Conservation (phyloP, 2,113 vertebrate species). For the Halichoeres trimaculatus region DNA sequence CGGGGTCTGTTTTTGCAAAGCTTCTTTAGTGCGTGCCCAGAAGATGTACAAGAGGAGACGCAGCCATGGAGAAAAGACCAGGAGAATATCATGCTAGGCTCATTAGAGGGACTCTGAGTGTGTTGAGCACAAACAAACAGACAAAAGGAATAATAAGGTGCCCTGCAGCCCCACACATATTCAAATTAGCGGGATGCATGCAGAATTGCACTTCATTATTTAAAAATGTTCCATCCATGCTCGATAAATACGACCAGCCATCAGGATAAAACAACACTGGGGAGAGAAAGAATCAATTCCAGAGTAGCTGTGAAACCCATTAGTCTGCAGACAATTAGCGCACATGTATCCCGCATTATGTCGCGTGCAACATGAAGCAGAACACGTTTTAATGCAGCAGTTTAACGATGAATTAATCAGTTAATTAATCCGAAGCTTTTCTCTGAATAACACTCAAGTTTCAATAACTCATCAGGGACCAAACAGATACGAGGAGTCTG, state of each 20-base stretch:
- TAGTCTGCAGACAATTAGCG: slow-evolving; percentile 54
- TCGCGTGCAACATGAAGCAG: slow-evolving; percentile 8
- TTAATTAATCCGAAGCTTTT: slow-evolving; percentile 61
- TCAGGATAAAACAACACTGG: slow-evolving; percentile 34
- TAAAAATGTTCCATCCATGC: slow-evolving; percentile 42
- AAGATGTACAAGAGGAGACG: slow-evolving; percentile 45
- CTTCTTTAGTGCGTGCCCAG: no score
- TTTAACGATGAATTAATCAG: slow-evolving; percentile 58
- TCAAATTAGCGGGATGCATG: slow-evolving; percentile 55
- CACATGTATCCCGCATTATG: slow-evolving; percentile 19
- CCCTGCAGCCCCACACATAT: slow-evolving; percentile 53
- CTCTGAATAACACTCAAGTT: slow-evolving; percentile 14
- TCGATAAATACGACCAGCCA: slow-evolving; percentile 36
- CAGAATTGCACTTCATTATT: slow-evolving; percentile 66
- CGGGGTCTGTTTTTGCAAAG: slow-evolving; percentile 30
- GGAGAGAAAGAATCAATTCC: slow-evolving; percentile 1
- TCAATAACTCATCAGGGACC: slow-evolving; percentile 6
- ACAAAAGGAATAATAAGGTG: slow-evolving; percentile 61
- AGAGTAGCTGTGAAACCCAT: slow-evolving; percentile 37
- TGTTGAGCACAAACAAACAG: slow-evolving; percentile 56
- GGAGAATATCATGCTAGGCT: slow-evolving; percentile 56
- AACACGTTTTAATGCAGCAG: background rate
- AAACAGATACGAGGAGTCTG: slow-evolving; percentile 3
- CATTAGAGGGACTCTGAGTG: slow-evolving; percentile 62
- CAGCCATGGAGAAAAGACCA: slow-evolving; percentile 37